Conservation (phyloP, 2,113 vertebrate genomes). For the Pomatostomus ruficeps region DNA sequence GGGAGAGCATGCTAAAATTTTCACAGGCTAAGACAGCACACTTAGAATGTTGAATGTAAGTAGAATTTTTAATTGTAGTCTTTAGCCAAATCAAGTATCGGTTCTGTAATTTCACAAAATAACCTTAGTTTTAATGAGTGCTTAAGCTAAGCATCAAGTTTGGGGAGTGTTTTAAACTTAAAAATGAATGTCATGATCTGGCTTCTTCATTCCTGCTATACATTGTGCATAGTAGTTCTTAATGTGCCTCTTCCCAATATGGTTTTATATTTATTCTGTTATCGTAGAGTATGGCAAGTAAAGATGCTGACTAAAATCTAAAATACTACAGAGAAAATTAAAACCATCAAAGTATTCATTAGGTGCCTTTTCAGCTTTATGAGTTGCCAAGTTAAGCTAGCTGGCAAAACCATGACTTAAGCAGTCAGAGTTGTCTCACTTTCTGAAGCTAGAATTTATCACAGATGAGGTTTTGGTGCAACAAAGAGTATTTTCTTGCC, state of each 20-base stretch:
- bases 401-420: not conserved
- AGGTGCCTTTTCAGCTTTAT: not conserved
- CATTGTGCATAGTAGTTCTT: not conserved
- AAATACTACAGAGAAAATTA: not conserved
- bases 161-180: not conserved
- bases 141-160: not conserved
- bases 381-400: not conserved
- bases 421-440: not conserved
- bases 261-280: accelerated
- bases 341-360: not conserved
- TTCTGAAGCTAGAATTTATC: not conserved
- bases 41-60: not conserved
- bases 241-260: not conserved
- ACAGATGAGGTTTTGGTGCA: not conserved
- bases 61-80: not conserved
- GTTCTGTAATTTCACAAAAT: not conserved
- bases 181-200: not conserved
- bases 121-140: accelerated
- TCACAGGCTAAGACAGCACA: not conserved
- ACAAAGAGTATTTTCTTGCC: not conserved
- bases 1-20: not conserved
- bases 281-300: not conserved
- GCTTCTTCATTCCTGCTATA: not conserved
- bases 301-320: not conserved
- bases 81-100: not conserved